Evolutionary conservation across 2,113 vertebrate genomes (phyloP), one percentile per base, ranked within the genome.

Genomic region (Phasianus colchicus): DNA sequence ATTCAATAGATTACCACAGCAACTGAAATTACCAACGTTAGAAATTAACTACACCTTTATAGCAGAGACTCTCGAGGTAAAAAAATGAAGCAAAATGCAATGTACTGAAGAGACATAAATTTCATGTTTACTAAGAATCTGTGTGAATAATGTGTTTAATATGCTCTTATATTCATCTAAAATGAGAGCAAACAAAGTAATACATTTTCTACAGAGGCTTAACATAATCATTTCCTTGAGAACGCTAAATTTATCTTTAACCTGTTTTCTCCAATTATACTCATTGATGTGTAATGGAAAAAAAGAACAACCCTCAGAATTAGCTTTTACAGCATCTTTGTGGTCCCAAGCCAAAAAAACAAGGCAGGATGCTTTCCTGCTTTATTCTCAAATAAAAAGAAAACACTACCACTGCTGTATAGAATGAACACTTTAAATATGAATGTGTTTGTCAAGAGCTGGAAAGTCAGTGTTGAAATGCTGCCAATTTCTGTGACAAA

Each of bases 141-240:
- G 48, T 85, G 77, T 89, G 94, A 96, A 95, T 92, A 94, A 96
- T 94, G 80, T 47, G 25, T 92, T 84, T 92, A 96, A 96, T 96
- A 90, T 83, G 80, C 34, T 96, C 85, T 96, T 96, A 96, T 76
- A 95, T 96, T 93, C 42, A 76, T 86, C 79, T 92, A 88, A 96
- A 95, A 96, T 95, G 95, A 97, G 94, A 96, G 81, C 83, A 94
- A 80, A 96, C 86, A 93, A 97, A 97, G 87, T 91, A 95, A 92
- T 94, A 90, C 11, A 80, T 86, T 95, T 96, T 88, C 47, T 50
- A 63, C 71, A 83, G 67, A 92, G 30, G 61, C 45, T 83, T 72
- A 87, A 70, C 21, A 12, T 92, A 88, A 88, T 93, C 73, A 92
- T 94, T 96, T 96, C 75, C 85, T 93, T 92, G 71, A 95, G 61